A percentile compares a stretch with the other conserved stretches of the same genome.
Conservation (phyloP, 2,113 vertebrate genomes). For the Eulemur rufifrons region DNA sequence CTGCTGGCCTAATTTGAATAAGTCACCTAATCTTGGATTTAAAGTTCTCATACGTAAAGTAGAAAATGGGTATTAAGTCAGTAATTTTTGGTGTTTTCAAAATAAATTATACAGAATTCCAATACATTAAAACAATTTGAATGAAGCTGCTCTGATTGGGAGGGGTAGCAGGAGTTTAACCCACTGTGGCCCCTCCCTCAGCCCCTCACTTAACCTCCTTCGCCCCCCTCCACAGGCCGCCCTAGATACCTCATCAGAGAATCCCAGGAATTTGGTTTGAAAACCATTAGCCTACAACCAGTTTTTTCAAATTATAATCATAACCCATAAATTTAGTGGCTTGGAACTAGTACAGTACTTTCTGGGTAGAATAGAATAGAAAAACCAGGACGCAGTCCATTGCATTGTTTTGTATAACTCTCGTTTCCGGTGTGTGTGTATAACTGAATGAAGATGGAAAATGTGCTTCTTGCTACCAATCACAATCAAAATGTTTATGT, state of each 20-base stretch:
- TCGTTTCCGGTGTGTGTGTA: neutral
- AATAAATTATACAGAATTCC: neutral
- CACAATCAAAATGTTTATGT: neutral
- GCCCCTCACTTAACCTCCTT: neutral
- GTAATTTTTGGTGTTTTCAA: neutral
- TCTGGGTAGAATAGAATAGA: neutral
- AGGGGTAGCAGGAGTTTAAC: neutral
- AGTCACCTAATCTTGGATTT: neutral
- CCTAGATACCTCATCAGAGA: neutral
- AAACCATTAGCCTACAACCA: neutral
- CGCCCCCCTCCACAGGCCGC: neutral
- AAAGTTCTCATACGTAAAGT: slow-evolving; percentile 36
- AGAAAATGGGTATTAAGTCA: neutral
- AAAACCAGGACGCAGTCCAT: neutral
- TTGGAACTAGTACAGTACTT: neutral
- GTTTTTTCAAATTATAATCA: neutral
- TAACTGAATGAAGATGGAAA: neutral
- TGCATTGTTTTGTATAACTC: neutral
- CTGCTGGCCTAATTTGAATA: neutral
- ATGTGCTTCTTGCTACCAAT: neutral
- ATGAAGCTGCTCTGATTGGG: neutral
- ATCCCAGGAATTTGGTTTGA: neutral
- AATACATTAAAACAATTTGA: neutral
- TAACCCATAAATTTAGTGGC: neutral
- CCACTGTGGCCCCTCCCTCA: neutral